Conservation (phyloP, 2,113 vertebrate genomes). For the Bubo blakistoni region DNA sequence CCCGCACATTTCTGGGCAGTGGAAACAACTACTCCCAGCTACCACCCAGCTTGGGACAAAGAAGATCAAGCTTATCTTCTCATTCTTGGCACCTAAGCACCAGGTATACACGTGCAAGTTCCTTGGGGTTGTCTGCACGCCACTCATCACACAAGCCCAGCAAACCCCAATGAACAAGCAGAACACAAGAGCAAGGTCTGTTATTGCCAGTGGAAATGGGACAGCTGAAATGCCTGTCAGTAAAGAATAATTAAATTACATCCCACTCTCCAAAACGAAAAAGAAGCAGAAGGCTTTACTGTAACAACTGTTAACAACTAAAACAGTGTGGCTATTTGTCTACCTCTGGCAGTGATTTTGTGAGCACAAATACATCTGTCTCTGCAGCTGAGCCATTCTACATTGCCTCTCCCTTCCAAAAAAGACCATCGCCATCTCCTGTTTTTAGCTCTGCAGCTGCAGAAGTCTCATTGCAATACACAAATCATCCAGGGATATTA, state of each 20-base stretch:
- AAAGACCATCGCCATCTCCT: not conserved
- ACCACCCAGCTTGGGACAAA: not conserved
- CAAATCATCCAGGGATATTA: not conserved
- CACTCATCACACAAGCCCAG: not conserved
- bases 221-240: not conserved
- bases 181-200: not conserved
- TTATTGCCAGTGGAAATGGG: not conserved
- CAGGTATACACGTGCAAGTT: fast-evolving
- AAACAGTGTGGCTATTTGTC: not conserved
- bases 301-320: not conserved
- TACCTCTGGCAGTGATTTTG: constrained; percentile 1
- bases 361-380: not conserved
- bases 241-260: not conserved
- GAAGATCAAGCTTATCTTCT: not conserved
- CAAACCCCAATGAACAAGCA: not conserved
- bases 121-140: not conserved
- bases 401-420: not conserved
- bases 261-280: not conserved
- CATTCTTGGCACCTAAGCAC: not conserved
- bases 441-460: not conserved
- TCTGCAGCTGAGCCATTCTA: not conserved
- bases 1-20: not conserved
- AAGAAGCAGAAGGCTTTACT: not conserved
- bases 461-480: not conserved
- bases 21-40: not conserved